Percentiles rank a stretch among this genome's conserved stretches.
These are phyloP conservation scores for Megalops cyprinoides DNA, from an alignment of 2,797 vertebrate genomes.

Conservation along the genomic window DNA sequence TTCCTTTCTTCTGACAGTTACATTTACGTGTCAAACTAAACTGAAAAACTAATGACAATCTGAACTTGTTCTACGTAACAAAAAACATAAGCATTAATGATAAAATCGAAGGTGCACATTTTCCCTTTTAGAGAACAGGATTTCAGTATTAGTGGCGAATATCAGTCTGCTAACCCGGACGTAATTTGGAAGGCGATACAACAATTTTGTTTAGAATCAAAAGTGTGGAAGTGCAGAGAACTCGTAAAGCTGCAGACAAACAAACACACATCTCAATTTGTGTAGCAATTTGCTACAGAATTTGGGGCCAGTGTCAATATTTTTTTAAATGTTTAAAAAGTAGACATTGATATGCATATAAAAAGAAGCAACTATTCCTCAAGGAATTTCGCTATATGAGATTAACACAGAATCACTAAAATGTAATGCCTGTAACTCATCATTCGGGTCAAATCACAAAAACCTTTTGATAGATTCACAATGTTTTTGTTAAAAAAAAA, in stretches of 20 bases:
- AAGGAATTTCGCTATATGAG: slow-evolving; percentile 69
- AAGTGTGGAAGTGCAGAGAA: slow-evolving; percentile 42
- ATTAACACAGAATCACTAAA: slow-evolving; percentile 63
- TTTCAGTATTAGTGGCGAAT: background rate
- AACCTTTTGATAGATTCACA: slow-evolving; percentile 18
- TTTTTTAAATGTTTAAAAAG: slow-evolving; percentile 56
- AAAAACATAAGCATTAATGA: slow-evolving; percentile 17
- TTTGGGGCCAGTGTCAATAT: slow-evolving; percentile 53
- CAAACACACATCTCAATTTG: slow-evolving; percentile 41
- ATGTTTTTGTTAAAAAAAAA: slow-evolving; percentile 23
- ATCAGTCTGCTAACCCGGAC: background rate
- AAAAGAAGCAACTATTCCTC: slow-evolving; percentile 75
- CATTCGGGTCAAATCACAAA: slow-evolving; percentile 48
- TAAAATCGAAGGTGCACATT: slow-evolving; percentile 7
- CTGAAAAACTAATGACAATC: slow-evolving; percentile 22
- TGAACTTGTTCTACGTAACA: background rate
- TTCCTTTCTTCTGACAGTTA: slow-evolving; percentile 41
- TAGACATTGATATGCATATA: slow-evolving; percentile 63
- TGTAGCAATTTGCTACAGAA: slow-evolving; percentile 76
- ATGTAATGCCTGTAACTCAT: slow-evolving; percentile 53
- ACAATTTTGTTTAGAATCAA: slow-evolving; percentile 23
- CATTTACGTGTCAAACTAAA: slow-evolving; percentile 15
- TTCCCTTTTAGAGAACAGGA: slow-evolving; percentile 10
- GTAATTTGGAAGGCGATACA: slow-evolving; percentile 32
- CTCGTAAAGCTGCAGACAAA: slow-evolving; percentile 42